Percentiles rank a stretch among this genome's conserved stretches.
These are phyloP conservation scores for Lithodes maja DNA, from an alignment of 2,888 invertebrate species.

Conservation along the genomic window DNA sequence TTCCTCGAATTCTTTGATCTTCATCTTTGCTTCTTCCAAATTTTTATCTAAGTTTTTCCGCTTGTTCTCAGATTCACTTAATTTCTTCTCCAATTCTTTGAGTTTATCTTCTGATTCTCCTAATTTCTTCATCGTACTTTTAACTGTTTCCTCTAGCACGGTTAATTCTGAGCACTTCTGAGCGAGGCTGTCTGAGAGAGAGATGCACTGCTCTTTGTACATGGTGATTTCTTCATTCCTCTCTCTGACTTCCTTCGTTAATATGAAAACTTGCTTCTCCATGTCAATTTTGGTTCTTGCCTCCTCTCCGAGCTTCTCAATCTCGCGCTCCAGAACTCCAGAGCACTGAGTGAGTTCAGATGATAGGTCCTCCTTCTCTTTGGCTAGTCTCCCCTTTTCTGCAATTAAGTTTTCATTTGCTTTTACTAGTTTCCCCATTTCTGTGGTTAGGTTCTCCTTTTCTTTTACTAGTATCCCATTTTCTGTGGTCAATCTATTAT, in stretches of 20 bases:
- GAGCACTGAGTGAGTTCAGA: conserved; percentile 8
- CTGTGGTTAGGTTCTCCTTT: neutral
- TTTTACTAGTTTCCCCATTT: neutral
- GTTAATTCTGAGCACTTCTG: conserved; percentile 5
- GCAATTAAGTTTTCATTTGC: neutral
- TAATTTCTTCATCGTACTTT: too few relatives aligned
- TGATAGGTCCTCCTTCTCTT: neutral
- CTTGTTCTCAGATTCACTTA: too few relatives aligned
- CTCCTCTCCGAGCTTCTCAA: neutral
- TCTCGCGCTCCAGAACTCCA: neutral
- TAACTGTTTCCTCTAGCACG: too few relatives aligned
- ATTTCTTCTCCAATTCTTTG: too few relatives aligned
- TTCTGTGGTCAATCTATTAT: neutral
- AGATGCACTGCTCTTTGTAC: neutral
- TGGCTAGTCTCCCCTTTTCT: neutral
- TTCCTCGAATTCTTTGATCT: neutral
- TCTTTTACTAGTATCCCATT: neutral
- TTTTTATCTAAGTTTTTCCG: too few relatives aligned
- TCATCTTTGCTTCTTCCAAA: neutral
- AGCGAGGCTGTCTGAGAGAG: neutral
- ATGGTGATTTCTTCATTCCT: conserved; percentile 6
- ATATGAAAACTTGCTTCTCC: neutral
- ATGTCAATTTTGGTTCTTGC: neutral
- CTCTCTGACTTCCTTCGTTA: neutral
- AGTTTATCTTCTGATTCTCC: too few relatives aligned